phyloP scores from a whole-genome alignment of 2,797 vertebrate species.

The Crax fasciolata region DNA sequence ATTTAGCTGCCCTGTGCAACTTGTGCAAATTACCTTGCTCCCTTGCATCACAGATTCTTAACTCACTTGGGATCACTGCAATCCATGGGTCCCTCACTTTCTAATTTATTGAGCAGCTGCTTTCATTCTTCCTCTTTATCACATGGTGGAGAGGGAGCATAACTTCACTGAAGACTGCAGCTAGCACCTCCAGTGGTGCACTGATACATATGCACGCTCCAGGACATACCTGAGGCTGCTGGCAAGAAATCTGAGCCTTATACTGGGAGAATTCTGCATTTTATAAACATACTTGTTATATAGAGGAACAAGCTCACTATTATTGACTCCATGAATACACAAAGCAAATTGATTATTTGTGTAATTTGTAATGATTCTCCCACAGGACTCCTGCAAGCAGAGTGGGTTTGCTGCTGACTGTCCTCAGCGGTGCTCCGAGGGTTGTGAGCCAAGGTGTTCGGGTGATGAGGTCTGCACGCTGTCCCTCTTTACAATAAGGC shows the following conservation, averaged over 20 bases:
- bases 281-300: neutral
- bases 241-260: neutral
- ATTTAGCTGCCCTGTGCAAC: neutral
- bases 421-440: neutral
- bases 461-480: neutral
- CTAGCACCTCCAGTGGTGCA: neutral
- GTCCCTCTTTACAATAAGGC: neutral
- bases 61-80: neutral
- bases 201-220: neutral
- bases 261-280: neutral
- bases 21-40: neutral
- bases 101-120: neutral
- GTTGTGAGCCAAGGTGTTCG: neutral
- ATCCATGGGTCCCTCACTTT: neutral
- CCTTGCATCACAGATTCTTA: neutral
- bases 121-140: neutral
- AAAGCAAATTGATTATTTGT: neutral
- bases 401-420: neutral
- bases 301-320: neutral
- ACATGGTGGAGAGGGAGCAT: neutral
- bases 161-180: neutral
- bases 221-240: neutral
- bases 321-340: neutral
- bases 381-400: neutral
- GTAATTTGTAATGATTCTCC: neutral